Evolutionary conservation across 2,797 vertebrate genomes (phyloP).

Genomic region (Discoglossus pictus): DNA sequence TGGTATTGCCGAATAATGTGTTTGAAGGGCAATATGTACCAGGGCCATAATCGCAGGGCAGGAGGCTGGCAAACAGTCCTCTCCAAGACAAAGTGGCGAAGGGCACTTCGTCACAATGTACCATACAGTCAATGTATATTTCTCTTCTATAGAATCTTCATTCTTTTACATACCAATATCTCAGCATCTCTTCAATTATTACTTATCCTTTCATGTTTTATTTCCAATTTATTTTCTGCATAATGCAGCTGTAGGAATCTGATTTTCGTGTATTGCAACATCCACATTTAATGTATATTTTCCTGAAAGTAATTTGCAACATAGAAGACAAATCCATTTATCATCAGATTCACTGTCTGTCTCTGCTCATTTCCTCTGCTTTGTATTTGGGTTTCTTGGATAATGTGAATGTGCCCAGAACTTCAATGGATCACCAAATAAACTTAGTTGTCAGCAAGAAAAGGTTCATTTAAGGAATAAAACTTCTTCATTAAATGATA

Average conservation of each 20-base stretch:
- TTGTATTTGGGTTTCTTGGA: conserved; percentile 12
- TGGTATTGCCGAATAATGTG: too few relatives aligned
- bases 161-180: background rate
- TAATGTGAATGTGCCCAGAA: conserved; percentile 5
- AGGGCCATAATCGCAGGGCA: too few relatives aligned
- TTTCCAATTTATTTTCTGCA: conserved; percentile 14
- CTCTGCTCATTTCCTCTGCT: conserved; percentile 8
- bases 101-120: too few relatives aligned
- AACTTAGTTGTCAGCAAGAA: conserved; percentile 28
- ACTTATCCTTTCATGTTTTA: background rate
- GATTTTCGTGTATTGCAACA: conserved; percentile 5
- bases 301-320: conserved; percentile 26
- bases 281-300: conserved; percentile 14
- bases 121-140: background rate
- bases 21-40: too few relatives aligned
- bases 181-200: conserved; percentile 1
- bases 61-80: too few relatives aligned
- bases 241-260: conserved; percentile 23
- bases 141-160: background rate
- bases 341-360: background rate
- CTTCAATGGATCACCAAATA: conserved; percentile 20
- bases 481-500: too few relatives aligned
- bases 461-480: too few relatives aligned
- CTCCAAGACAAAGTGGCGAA: too few relatives aligned
- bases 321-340: conserved; percentile 26